These are phyloP conservation scores for Hystrix cristata DNA, from an alignment of 2,113 vertebrate genomes.

Conservation along the genomic window DNA sequence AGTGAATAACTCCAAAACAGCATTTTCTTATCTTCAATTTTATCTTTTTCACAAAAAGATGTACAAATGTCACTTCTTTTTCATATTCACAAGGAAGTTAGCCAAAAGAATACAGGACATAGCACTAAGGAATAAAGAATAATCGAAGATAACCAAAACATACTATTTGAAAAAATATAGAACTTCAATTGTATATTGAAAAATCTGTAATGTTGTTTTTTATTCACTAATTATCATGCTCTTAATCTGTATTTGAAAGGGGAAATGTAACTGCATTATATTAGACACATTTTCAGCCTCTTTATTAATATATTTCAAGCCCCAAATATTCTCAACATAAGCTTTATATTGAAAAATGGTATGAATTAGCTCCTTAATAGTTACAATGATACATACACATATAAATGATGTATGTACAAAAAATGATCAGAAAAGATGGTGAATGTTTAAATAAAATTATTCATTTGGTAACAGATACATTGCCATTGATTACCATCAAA, in stretches of 20 bases:
- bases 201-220: background rate
- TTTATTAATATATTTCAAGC: background rate
- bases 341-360: background rate
- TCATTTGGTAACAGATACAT: background rate
- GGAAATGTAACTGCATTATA: background rate
- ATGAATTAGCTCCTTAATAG: background rate
- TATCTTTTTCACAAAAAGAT: conserved; percentile 32
- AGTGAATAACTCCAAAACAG: background rate
- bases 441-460: background rate
- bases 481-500: background rate
- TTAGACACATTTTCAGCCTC: background rate
- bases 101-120: background rate
- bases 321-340: background rate
- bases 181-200: background rate
- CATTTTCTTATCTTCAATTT: background rate
- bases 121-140: background rate
- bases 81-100: background rate
- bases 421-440: background rate
- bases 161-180: background rate
- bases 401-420: background rate
- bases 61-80: conserved; percentile 3
- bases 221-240: background rate
- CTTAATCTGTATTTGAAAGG: background rate
- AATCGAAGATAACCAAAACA: background rate
- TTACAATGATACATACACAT: background rate